phyloP scores from a whole-genome alignment of 1,140 invertebrate species.

The Drosophila leontia region DNA sequence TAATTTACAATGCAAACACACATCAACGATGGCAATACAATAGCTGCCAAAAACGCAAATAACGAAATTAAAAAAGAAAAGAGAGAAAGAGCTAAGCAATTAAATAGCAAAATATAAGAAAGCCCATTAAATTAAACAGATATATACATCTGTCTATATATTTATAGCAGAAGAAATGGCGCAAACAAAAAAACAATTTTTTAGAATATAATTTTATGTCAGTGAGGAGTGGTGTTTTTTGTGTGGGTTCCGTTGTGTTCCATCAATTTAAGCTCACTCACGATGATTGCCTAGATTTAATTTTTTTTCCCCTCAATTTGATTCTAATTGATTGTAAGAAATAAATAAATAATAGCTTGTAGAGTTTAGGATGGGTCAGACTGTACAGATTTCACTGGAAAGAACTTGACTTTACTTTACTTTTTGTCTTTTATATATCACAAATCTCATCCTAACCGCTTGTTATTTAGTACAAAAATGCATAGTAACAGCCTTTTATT shows the following conservation, averaged over 20 bases:
- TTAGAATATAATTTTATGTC: constrained; percentile 40
- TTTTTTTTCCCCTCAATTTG: neutral
- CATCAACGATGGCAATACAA: constrained; percentile 10
- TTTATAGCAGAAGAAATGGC: neutral
- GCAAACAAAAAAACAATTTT: constrained; percentile 17
- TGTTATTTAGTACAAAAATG: neutral
- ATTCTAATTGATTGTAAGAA: neutral
- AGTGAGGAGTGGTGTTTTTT: constrained; percentile 11
- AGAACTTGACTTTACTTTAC: neutral
- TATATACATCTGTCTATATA: constrained; percentile 15
- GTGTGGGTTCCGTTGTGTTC: constrained; percentile 37
- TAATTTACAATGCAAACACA: constrained; percentile 69
- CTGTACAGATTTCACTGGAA: neutral
- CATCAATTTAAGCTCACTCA: constrained; percentile 30
- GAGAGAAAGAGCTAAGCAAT: constrained; percentile 13
- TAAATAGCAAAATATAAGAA: constrained; percentile 40
- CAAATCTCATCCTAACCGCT: neutral
- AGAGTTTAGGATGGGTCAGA: neutral
- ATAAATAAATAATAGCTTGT: neutral
- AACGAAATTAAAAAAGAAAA: constrained; percentile 25
- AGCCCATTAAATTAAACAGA: constrained; percentile 52
- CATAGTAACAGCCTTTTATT: neutral
- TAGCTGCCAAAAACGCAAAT: constrained; percentile 31
- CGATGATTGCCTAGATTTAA: constrained; percentile 20
- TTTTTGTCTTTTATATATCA: neutral